Evolutionary conservation across 1,140 invertebrate genomes (phyloP).

Genomic region (Luehdorfia chinensis): DNA sequence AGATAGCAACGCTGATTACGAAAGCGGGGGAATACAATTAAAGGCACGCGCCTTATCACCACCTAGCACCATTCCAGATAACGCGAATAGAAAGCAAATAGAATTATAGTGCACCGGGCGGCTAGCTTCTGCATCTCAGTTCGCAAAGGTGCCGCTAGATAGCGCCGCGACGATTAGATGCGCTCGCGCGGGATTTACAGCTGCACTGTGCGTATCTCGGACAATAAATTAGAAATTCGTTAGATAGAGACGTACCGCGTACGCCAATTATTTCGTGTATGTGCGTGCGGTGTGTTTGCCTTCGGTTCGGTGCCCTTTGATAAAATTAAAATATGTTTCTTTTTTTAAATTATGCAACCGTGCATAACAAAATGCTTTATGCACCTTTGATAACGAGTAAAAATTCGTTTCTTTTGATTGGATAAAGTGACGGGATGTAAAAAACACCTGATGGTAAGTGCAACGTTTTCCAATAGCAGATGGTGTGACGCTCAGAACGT

Average conservation of each 20-base stretch:
- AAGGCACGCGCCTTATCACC: slow-evolving; percentile 42
- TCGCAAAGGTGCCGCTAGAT: slow-evolving; percentile 69
- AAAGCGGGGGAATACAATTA: slow-evolving; percentile 38
- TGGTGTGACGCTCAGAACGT: too few species aligned
- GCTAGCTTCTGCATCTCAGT: slow-evolving; percentile 49
- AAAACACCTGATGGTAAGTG: too few species aligned
- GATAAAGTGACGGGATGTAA: too few species aligned
- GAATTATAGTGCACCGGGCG: slow-evolving; percentile 47
- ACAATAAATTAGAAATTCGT: slow-evolving; percentile 73
- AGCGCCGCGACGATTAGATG: slow-evolving; percentile 62
- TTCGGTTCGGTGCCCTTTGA: background rate
- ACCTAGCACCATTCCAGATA: slow-evolving; percentile 50
- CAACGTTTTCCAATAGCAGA: too few species aligned
- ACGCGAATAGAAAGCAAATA: slow-evolving; percentile 44
- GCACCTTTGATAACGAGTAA: too few species aligned
- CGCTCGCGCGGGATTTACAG: slow-evolving; percentile 60
- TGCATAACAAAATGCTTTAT: too few species aligned
- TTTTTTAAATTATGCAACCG: too few species aligned
- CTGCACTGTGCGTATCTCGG: slow-evolving; percentile 46
- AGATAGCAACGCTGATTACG: background rate
- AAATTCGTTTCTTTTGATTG: too few species aligned
- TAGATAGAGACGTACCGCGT: slow-evolving; percentile 63
- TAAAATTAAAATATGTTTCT: too few species aligned
- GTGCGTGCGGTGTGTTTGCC: slow-evolving; percentile 19
- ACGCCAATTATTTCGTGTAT: slow-evolving; percentile 26